Conservation (phyloP, 2,113 vertebrate genomes). For the Phyllostomus hastatus region DNA sequence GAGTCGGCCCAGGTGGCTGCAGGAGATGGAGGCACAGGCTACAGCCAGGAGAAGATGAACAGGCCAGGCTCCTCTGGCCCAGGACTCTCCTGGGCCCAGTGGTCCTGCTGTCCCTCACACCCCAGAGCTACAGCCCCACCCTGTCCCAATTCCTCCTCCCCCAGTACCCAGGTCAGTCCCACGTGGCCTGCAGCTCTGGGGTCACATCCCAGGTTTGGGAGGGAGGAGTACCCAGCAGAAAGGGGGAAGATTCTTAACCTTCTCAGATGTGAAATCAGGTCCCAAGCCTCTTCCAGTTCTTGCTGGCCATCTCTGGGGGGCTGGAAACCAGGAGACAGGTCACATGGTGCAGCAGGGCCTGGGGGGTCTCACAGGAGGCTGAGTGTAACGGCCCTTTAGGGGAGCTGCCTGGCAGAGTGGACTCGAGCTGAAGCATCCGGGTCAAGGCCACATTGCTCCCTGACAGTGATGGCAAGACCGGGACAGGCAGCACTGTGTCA, state of each 20-base stretch:
- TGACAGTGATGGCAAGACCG: neutral
- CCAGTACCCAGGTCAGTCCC: neutral
- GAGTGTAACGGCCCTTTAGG: neutral
- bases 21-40: neutral
- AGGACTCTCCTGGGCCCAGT: rapidly evolving
- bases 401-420: neutral
- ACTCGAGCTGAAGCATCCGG: neutral
- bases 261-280: neutral
- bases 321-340: neutral
- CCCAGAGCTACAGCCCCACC: neutral
- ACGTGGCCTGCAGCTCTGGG: neutral
- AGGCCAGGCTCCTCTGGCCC: rapidly evolving
- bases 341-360: neutral
- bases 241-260: neutral
- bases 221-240: no score
- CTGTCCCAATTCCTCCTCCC: neutral
- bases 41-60: neutral
- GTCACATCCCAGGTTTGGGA: no score
- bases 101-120: neutral
- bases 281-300: neutral
- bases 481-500: neutral
- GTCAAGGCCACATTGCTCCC: neutral
- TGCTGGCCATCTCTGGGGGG: neutral
- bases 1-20: neutral
- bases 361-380: neutral